Percentiles rank a stretch among this genome's conserved stretches.
These are phyloP conservation scores for Epizoanthus stellaris DNA, from an alignment of 92 coral and sea anemone genomes.

Conservation along the genomic window DNA sequence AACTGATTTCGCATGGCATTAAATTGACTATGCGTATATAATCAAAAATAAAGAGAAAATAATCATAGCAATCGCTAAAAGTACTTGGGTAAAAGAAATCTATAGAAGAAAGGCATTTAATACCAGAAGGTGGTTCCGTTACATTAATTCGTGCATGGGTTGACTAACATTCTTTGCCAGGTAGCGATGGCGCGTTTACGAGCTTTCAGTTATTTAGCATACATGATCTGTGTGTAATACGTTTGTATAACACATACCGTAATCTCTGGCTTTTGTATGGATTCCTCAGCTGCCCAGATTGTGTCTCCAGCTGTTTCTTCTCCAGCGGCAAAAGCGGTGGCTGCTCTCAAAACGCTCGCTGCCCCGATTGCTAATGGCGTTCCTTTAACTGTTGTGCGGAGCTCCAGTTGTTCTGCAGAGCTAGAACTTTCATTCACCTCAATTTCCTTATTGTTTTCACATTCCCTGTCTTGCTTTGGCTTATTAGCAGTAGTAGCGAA, in stretches of 20 bases:
- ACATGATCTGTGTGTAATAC: background rate
- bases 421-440: background rate
- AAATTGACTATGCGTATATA: too few species aligned
- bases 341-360: constrained; percentile 75
- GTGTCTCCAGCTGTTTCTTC: constrained; percentile 67
- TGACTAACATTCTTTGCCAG: background rate
- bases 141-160: background rate
- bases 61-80: too few species aligned
- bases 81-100: too few species aligned
- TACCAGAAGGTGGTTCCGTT: background rate
- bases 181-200: too few species aligned
- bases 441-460: constrained; percentile 15
- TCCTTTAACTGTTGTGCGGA: constrained; percentile 54
- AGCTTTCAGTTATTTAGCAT: background rate
- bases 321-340: constrained; percentile 83
- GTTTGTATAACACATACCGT: constrained; percentile 39
- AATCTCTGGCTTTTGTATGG: constrained; percentile 68
- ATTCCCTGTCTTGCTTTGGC: background rate
- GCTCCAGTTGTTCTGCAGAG: constrained; percentile 8
- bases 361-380: constrained; percentile 81
- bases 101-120: too few species aligned
- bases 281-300: constrained; percentile 68
- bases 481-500: constrained; percentile 14
- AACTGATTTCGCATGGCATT: too few species aligned
- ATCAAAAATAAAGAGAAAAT: too few species aligned